phyloP scores from a whole-genome alignment of 2,888 invertebrate genomes.

The Eupithecia subumbrata region DNA sequence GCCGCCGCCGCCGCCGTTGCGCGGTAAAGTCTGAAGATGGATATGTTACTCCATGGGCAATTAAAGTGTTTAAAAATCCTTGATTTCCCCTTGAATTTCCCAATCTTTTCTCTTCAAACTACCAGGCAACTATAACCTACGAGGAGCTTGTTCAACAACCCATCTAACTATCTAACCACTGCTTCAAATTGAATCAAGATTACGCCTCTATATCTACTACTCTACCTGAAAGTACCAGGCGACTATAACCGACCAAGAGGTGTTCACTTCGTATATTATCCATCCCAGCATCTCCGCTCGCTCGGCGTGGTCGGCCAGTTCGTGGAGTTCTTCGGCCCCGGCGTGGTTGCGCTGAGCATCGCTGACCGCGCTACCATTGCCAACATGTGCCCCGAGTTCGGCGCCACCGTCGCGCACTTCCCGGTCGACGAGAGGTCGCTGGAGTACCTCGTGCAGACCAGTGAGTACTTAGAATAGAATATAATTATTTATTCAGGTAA shows the following conservation, averaged over 20 bases:
- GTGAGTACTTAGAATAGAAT: too few relatives aligned
- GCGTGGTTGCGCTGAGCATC: constrained; percentile 94
- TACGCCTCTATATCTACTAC: not conserved
- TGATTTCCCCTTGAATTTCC: too few relatives aligned
- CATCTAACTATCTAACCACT: too few relatives aligned
- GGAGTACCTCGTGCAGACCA: constrained; percentile 90
- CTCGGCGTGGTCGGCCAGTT: constrained; percentile 99
- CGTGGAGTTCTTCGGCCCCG: constrained; percentile 99
- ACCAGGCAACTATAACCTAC: not conserved
- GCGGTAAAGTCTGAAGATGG: too few relatives aligned
- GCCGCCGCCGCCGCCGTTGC: too few relatives aligned
- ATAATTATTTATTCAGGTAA: too few relatives aligned
- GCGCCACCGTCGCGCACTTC: constrained; percentile 98
- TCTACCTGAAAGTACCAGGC: constrained; percentile 18
- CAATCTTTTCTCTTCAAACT: not conserved
- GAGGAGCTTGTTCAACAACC: not conserved
- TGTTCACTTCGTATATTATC: not conserved
- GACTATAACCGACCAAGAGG: constrained; percentile 3
- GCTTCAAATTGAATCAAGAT: not conserved
- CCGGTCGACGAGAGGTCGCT: constrained; percentile 94
- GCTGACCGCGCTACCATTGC: constrained; percentile 99
- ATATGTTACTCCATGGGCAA: too few relatives aligned
- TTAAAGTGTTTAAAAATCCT: too few relatives aligned
- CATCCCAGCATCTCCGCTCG: constrained; percentile 90
- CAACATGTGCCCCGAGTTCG: constrained; percentile 99